Evolutionary conservation across 2,113 vertebrate species (phyloP).

Genomic region (Heliornis fulica): DNA sequence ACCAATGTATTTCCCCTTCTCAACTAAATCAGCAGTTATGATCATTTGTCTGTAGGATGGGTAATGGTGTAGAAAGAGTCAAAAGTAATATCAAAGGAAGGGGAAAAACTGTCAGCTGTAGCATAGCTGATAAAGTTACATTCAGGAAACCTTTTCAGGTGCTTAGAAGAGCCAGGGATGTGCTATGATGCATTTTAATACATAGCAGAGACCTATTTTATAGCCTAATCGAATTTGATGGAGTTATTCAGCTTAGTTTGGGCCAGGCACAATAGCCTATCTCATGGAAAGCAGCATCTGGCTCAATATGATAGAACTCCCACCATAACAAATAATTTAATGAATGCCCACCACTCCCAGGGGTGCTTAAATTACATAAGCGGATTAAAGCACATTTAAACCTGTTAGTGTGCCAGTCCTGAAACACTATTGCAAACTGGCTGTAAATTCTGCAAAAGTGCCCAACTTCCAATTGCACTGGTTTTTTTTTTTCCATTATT

Average conservation of each 20-base stretch:
- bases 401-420: not conserved
- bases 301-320: not conserved
- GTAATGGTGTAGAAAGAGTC: constrained; percentile 25
- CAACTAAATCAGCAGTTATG: not conserved
- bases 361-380: constrained; percentile 21
- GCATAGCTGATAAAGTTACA: constrained; percentile 11
- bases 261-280: not conserved
- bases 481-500: not conserved
- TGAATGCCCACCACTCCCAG: not conserved
- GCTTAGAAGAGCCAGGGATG: not conserved
- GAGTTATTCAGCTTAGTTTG: constrained; percentile 12
- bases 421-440: not conserved
- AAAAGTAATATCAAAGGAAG: not conserved
- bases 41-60: not conserved
- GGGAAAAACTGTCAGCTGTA: not conserved
- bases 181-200: constrained; percentile 27
- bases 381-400: constrained; percentile 39
- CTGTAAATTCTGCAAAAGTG: not conserved
- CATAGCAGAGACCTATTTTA: constrained; percentile 9
- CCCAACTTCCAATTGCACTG: not conserved
- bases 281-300: constrained; percentile 29
- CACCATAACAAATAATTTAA: constrained; percentile 33
- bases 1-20: not conserved
- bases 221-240: constrained; percentile 1
- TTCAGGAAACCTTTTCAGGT: constrained; percentile 9